Base-by-base conservation (phyloP, 2,797 vertebrate species). In the Discoglossus pictus region DNA sequence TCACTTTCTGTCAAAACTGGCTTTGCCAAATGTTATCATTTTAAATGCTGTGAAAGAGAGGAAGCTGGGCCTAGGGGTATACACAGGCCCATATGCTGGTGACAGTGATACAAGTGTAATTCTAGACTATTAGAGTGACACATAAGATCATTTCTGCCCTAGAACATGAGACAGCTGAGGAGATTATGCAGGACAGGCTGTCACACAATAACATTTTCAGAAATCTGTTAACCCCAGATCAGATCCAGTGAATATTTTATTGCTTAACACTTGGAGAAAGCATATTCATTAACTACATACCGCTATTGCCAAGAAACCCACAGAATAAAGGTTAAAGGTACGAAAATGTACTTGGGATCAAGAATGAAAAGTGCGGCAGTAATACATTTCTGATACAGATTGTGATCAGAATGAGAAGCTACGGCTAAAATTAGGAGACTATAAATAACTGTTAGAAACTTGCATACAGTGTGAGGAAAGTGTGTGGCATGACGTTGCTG, bases 61-160 rank as follows among this genome's bases (percentile, higher is more conserved):
- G 86, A 87, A 93, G 89, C 89, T 85, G 88, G 92, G 93, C 93
- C 93, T 94, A 90, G 92, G 94, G 95, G 93, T 93, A 90, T 92
- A 93, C 93, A 92, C 91, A 91, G 91, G 87, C 92, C 93, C 93
- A 93, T 94, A 94, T 93, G 94, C 93, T 88, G 81, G 88, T 88
- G 89, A 94, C 93, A 93, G 92, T 84, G 92, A 94, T 93, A 94
- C 93, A 94, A 96, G 93, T 93, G 92, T 96, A 95, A 96, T 93
- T 94, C 93, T 89, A 93, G 89, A 93, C 93, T 92, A 91, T 93
- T 91, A 92, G 89, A 95, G 91, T 93, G 93, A 96, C 93, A 93
- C 89, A 83, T 84, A 89, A 90, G 91, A 92, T 92, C 90, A 80
- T 83, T 86, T 83, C 85, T 89, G 88, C 90, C 88, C 84, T 77